phyloP scores from a whole-genome alignment of 2,888 invertebrate species.

The Drosophila anceps region DNA sequence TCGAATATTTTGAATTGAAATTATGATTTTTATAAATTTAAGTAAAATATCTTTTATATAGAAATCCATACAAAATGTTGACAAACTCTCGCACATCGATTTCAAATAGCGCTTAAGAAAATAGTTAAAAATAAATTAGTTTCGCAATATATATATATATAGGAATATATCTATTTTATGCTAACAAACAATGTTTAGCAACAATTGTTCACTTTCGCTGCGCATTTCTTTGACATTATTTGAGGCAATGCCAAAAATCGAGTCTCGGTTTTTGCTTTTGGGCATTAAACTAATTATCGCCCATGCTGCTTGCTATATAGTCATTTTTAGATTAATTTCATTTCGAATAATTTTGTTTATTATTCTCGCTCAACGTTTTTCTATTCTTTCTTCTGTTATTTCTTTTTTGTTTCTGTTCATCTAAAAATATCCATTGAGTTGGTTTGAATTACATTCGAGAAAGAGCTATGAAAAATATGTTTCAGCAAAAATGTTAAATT shows the following conservation, averaged over 20 bases:
- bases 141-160: slow-evolving; percentile 14
- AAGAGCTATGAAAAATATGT: slow-evolving; percentile 60
- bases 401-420: slow-evolving; percentile 6
- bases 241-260: slow-evolving; percentile 58
- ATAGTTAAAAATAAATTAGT: slow-evolving; percentile 41
- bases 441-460: slow-evolving; percentile 76
- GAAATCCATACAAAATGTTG: slow-evolving; percentile 31
- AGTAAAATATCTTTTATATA: slow-evolving; percentile 37
- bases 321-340: slow-evolving; percentile 69
- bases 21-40: slow-evolving; percentile 43
- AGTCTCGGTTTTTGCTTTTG: slow-evolving; percentile 16
- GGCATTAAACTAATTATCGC: slow-evolving; percentile 67
- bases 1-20: slow-evolving; percentile 68
- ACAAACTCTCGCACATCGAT: slow-evolving; percentile 34
- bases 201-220: slow-evolving; percentile 71
- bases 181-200: slow-evolving; percentile 18
- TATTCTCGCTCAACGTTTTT: slow-evolving; percentile 55
- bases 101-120: slow-evolving; percentile 46
- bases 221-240: slow-evolving; percentile 33
- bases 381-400: slow-evolving; percentile 12
- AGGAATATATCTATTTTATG: slow-evolving; percentile 5
- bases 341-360: slow-evolving; percentile 80
- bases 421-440: slow-evolving; percentile 73
- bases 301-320: slow-evolving; percentile 32
- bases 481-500: slow-evolving; percentile 46